Percentiles rank a stretch among this genome's conserved stretches.
Conservation (phyloP, 2,888 invertebrate species). For the Rhingia rostrata region DNA sequence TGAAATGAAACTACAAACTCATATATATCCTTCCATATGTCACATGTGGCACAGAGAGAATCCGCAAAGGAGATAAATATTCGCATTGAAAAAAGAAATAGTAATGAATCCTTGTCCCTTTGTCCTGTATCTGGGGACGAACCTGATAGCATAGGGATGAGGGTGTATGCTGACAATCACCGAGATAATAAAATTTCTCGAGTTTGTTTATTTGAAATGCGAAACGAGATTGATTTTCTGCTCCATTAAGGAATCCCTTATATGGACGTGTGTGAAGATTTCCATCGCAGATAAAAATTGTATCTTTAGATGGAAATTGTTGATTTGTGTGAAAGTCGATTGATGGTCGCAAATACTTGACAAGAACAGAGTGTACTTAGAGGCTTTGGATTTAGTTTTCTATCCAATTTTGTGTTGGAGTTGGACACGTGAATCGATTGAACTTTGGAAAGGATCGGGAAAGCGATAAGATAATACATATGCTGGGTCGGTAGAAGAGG, state of each 20-base stretch:
- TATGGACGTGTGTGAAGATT: background rate
- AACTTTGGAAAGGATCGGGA: too few relatives aligned
- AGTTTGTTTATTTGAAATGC: slow-evolving; percentile 65
- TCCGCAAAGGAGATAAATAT: slow-evolving; percentile 20
- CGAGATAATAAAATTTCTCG: slow-evolving; percentile 63
- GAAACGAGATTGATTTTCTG: slow-evolving; percentile 63
- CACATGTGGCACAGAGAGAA: slow-evolving; percentile 27
- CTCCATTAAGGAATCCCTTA: slow-evolving; percentile 34
- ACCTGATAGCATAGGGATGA: slow-evolving; percentile 19
- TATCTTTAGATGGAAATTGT: background rate
- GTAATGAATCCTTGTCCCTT: slow-evolving; percentile 49
- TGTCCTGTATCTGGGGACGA: slow-evolving; percentile 13
- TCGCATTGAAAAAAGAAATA: slow-evolving; percentile 25
- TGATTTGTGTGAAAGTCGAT: slow-evolving; percentile 1
- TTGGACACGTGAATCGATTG: too few relatives aligned
- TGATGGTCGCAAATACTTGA: too few relatives aligned
- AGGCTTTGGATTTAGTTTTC: too few relatives aligned
- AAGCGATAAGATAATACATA: too few relatives aligned
- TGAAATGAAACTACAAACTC: slow-evolving; percentile 19
- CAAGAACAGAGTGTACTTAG: too few relatives aligned
- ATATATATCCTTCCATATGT: slow-evolving; percentile 58
- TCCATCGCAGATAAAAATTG: slow-evolving; percentile 8
- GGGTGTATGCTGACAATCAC: slow-evolving; percentile 60
- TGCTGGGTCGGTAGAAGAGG: too few relatives aligned
- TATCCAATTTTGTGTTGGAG: too few relatives aligned